Percentiles rank a stretch among this genome's conserved stretches.
Conservation (phyloP, 2,113 vertebrate genomes). For the Dipodomys spectabilis region DNA sequence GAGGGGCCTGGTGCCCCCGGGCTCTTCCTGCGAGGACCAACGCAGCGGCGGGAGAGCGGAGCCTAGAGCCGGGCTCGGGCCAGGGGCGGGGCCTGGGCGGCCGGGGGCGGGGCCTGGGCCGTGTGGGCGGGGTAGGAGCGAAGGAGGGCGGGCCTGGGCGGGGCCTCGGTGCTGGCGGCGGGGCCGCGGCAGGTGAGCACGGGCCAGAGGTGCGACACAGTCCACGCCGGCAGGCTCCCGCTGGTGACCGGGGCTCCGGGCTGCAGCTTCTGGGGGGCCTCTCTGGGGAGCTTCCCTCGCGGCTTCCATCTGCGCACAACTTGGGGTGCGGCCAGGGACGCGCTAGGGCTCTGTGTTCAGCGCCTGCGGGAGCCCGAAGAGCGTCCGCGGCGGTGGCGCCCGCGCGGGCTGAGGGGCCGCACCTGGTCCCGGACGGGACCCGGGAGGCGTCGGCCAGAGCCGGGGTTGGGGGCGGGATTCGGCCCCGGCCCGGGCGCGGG, state of each 20-base stretch:
- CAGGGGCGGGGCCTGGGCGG: not conserved
- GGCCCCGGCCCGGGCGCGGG: not conserved
- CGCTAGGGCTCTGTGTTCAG: not conserved
- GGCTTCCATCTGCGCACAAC: not conserved
- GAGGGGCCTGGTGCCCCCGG: not conserved
- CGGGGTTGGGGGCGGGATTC: not conserved
- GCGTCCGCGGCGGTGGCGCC: not conserved
- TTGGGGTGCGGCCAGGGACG: slow-evolving; percentile 28
- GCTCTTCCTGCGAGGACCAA: not conserved
- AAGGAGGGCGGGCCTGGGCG: slow-evolving; percentile 58
- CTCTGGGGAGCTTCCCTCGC: not conserved
- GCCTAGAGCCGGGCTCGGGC: not conserved
- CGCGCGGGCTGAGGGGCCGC: not conserved
- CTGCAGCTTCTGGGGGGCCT: not conserved
- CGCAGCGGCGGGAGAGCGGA: not conserved
- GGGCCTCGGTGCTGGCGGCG: not conserved
- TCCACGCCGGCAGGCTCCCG: not conserved
- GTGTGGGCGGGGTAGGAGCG: too few species aligned
- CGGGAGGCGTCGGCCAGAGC: not conserved
- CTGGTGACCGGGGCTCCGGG: not conserved
- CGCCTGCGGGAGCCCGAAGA: not conserved
- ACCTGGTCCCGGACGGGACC: not conserved
- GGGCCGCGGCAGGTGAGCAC: slow-evolving; percentile 77
- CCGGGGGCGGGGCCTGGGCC: not conserved
- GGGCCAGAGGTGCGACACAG: not conserved